phyloP scores from a whole-genome alignment of 2,888 invertebrate genomes.

The Amblyjoppa fuscipennis region DNA sequence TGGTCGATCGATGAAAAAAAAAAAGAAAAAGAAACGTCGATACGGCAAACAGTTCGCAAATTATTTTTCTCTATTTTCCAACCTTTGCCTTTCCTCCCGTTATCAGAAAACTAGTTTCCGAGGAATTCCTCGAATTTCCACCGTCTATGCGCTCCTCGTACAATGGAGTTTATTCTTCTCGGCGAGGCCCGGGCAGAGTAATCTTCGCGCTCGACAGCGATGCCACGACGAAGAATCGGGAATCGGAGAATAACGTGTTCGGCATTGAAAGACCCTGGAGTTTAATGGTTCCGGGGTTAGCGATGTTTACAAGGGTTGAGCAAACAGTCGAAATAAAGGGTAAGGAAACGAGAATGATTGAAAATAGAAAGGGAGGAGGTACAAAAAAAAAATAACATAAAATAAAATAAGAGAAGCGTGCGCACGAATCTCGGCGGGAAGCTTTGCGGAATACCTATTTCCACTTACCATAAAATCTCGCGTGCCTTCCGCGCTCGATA shows the following conservation, averaged over 20 bases:
- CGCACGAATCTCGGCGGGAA: not conserved
- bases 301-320: conserved; percentile 35
- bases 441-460: conserved; percentile 13
- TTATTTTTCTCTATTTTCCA: too few relatives aligned
- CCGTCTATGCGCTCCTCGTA: too few relatives aligned
- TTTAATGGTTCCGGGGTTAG: not conserved
- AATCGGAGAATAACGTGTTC: not conserved
- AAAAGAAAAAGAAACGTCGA: too few relatives aligned
- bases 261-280: not conserved
- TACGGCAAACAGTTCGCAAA: too few relatives aligned
- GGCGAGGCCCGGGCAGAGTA: not conserved
- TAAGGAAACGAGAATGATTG: conserved; percentile 1
- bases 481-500: conserved; percentile 48
- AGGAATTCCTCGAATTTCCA: too few relatives aligned
- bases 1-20: too few relatives aligned
- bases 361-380: not conserved
- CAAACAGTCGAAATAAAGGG: conserved; percentile 21
- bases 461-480: conserved; percentile 47
- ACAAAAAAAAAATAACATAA: too few relatives aligned
- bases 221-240: not conserved
- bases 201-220: not conserved
- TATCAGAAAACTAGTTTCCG: too few relatives aligned
- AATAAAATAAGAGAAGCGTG: not conserved
- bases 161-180: too few relatives aligned
- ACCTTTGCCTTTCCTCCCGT: too few relatives aligned